Conservation (phyloP, 2,888 invertebrate species). For the Cataglyphis rosenhaueri region DNA sequence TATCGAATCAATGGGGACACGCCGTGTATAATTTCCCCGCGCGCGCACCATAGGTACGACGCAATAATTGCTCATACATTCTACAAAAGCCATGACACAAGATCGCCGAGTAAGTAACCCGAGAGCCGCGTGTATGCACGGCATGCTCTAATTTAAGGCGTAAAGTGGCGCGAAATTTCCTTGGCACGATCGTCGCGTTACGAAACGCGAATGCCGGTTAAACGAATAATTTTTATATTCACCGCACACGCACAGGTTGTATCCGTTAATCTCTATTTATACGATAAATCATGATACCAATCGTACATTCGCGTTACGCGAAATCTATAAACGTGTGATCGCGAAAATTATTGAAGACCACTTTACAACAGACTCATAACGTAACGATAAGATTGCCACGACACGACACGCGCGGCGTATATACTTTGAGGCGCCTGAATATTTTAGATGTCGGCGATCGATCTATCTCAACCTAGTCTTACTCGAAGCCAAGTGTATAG, state of each 20-base stretch:
- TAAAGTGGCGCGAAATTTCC: constrained; percentile 1
- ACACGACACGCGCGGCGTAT: constrained; percentile 47
- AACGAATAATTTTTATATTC: background rate
- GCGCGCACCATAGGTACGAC: constrained; percentile 46
- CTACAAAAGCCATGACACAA: constrained; percentile 50
- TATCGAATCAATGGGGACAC: constrained; percentile 65
- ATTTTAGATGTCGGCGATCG: constrained; percentile 67
- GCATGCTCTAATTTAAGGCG: constrained; percentile 25
- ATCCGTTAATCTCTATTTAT: constrained; percentile 49
- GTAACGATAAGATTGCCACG: constrained; percentile 59
- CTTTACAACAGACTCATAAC: constrained; percentile 15
- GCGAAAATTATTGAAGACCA: constrained; percentile 21
- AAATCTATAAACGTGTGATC: background rate
- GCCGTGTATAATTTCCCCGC: constrained; percentile 48
- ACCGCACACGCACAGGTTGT: constrained; percentile 10
- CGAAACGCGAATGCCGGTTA: constrained; percentile 5
- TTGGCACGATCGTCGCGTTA: background rate
- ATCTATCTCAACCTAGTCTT: constrained; percentile 62
- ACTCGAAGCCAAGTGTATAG: constrained; percentile 36
- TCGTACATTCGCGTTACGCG: background rate
- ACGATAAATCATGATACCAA: background rate
- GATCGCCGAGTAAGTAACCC: constrained; percentile 28
- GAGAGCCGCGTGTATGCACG: constrained; percentile 6
- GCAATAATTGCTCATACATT: constrained; percentile 31
- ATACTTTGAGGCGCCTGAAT: constrained; percentile 64